Evolutionary conservation across 2,113 vertebrate genomes (phyloP), one percentile per base, ranked within the genome.

Genomic region (Peromyscus polionotus): DNA sequence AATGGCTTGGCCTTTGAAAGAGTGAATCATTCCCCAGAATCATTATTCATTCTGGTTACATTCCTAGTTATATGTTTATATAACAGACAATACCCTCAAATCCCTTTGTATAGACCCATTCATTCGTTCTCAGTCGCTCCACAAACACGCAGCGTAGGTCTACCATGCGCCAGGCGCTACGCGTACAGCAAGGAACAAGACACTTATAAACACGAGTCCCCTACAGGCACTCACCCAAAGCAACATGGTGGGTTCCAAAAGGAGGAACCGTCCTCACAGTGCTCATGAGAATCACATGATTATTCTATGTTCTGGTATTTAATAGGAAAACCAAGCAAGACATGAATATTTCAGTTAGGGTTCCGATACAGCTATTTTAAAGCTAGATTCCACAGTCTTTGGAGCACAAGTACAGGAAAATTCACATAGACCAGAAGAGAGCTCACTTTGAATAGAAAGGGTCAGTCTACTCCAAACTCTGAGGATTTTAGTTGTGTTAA

Each of bases 191-290:
- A 45, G 0, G 28, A 33, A 45, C 9, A 24, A 88, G 87, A 84
- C 26, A 91, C 12, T 17, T 33, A 24, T 0, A 16, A 26, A 79
- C 22, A 9, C 28, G 67, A 51, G 14, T 22, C n/a, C 57, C 24
- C n/a, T 26, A 31, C 0, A 24, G 4, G 31, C 91, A 80, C 36
- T 42, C 28, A 77, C 0, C 51, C 16, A 20, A 67, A 87, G 90
- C 45, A 48, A 54, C 12, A 57, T 1, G 39, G 42, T 42, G 0
- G 7, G 65, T 3, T 16, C 28, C 19, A 79, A 94, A 89, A 96
- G 54, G 5, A 96, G 84, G 92, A 96, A 61, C 7, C 36, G 26
- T 36, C 24, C 70, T 94, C 70, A 94, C 3, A 81, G n/a, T 54
- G 51, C 39, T 76, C 39, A 36, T 2, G 68, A 92, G 17, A 61